These are phyloP conservation scores for Tonatia bakeri DNA, from an alignment of 2,113 vertebrate species.

Conservation along the genomic window DNA sequence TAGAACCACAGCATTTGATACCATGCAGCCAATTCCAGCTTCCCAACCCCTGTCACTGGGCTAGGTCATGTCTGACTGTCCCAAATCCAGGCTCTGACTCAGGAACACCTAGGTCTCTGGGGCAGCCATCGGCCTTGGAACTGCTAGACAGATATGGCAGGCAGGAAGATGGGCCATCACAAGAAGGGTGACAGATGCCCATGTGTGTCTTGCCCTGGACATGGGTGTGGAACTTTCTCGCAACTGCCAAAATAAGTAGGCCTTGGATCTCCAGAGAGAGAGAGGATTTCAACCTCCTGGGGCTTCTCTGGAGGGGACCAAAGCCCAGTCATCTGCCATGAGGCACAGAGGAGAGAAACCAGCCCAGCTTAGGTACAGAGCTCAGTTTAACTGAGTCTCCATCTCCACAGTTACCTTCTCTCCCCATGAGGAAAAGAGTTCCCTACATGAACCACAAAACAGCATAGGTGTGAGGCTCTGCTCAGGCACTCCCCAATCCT, in stretches of 20 bases:
- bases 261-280: not conserved
- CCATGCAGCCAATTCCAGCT: not conserved
- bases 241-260: not conserved
- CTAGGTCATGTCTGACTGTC: not conserved
- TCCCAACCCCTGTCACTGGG: not conserved
- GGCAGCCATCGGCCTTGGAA: not conserved
- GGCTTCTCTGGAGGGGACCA: not conserved
- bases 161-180: not conserved
- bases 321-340: not conserved
- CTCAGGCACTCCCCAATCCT: not conserved
- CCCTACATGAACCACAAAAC: not conserved
- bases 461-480: too few species aligned
- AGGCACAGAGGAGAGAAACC: not conserved
- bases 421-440: not conserved
- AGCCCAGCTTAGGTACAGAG: not conserved
- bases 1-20: too few species aligned
- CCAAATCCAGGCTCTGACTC: not conserved
- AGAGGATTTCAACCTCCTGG: not conserved
- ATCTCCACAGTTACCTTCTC: not conserved
- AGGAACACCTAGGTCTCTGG: not conserved
- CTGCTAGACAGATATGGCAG: not conserved
- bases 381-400: not conserved
- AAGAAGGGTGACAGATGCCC: not conserved
- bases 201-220: not conserved
- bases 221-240: not conserved